These are phyloP conservation scores for Amblyornis subalaris DNA, from an alignment of 2,113 vertebrate species.

Conservation along the genomic window DNA sequence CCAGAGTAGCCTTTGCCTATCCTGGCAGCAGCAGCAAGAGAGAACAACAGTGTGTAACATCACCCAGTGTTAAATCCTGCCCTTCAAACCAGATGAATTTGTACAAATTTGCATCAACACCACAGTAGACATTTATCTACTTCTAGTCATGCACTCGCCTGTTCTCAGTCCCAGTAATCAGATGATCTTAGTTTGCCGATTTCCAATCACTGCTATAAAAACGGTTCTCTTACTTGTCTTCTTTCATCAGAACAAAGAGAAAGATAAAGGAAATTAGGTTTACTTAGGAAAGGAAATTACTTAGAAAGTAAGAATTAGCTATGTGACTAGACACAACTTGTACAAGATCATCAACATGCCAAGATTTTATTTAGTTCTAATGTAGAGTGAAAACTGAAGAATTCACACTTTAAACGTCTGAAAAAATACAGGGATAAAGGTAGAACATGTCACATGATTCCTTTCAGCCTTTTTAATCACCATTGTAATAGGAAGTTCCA, in stretches of 20 bases:
- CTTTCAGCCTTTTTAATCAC: background rate
- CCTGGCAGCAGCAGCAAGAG: background rate
- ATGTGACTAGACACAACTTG: background rate
- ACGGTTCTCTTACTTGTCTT: background rate
- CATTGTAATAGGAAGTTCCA: background rate
- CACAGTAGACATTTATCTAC: background rate
- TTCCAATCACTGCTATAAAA: background rate
- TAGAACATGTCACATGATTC: background rate
- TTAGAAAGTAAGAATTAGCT: background rate
- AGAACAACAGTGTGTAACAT: background rate
- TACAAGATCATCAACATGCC: background rate
- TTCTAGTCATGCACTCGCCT: background rate
- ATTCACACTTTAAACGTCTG: background rate
- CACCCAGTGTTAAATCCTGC: background rate
- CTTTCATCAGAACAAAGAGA: background rate
- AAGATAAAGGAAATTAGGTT: background rate
- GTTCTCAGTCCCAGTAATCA: background rate
- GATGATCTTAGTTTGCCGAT: rapidly evolving
- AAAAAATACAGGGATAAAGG: background rate
- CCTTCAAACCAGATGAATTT: background rate
- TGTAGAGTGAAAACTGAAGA: background rate
- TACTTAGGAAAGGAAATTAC: too few species aligned
- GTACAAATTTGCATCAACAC: background rate
- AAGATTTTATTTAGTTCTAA: background rate
- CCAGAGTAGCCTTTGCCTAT: background rate